phyloP scores from a whole-genome alignment of 2,113 vertebrate species.

The Noctilio leporinus region DNA sequence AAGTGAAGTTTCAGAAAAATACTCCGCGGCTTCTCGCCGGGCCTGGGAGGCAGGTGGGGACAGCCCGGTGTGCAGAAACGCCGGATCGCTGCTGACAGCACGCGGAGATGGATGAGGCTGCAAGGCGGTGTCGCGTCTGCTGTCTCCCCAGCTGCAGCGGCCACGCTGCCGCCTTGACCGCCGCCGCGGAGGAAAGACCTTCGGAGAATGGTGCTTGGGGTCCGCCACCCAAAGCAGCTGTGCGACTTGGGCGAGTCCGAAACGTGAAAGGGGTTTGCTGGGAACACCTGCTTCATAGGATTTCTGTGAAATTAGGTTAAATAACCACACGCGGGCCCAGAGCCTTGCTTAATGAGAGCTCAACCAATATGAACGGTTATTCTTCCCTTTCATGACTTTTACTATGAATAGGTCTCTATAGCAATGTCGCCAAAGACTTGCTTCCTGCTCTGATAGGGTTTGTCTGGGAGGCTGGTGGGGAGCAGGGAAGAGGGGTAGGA shows the following conservation, averaged over 20 bases:
- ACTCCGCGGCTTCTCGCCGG: slow-evolving; percentile 36
- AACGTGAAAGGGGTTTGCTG: neutral
- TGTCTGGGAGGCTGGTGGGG: neutral
- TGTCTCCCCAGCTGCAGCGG: slow-evolving; percentile 47
- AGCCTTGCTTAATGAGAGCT: neutral
- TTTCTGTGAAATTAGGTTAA: neutral
- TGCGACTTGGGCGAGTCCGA: neutral
- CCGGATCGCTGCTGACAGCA: neutral
- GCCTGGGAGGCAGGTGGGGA: neutral
- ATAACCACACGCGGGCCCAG: neutral
- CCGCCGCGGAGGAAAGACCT: neutral
- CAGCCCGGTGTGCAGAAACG: neutral
- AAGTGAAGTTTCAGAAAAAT: slow-evolving; percentile 34
- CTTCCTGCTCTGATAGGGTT: neutral
- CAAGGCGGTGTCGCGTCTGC: neutral
- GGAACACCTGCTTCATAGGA: neutral
- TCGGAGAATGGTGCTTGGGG: too few species aligned
- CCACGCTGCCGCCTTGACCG: neutral
- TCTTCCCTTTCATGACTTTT: neutral
- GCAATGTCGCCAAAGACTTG: neutral
- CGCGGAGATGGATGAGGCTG: neutral
- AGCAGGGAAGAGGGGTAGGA: neutral
- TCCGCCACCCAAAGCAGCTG: neutral
- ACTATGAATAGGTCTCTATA: neutral
- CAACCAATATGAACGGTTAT: neutral